phyloP scores from a whole-genome alignment of 37 sponge, comb jelly and placozoan species.

The Diacarnus erythraeanus region DNA sequence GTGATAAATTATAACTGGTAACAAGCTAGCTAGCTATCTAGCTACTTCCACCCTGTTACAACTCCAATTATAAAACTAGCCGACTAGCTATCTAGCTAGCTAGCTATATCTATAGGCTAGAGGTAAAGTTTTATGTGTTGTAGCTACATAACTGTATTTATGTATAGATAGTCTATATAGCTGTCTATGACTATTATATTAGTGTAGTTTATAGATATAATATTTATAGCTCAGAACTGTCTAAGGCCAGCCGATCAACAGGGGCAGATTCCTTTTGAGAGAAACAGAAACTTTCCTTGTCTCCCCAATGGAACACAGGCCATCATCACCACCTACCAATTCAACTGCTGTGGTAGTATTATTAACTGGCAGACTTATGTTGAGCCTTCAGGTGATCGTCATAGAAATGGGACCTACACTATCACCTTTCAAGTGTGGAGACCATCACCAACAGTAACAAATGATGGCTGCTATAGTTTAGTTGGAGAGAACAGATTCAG shows the following conservation, averaged over 20 bases:
- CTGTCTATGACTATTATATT: no score
- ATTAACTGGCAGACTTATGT: slow-evolving; percentile 32
- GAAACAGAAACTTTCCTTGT: background rate
- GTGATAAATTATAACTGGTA: no score
- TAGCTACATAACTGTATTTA: no score
- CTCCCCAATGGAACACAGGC: slow-evolving; percentile 7
- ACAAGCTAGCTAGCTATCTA: no score
- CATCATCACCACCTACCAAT: slow-evolving; percentile 29
- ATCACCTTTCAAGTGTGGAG: slow-evolving; percentile 61
- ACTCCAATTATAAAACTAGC: no score
- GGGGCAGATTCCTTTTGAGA: background rate
- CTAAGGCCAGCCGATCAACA: background rate
- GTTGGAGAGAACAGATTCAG: slow-evolving; percentile 33
- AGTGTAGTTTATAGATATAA: no score
- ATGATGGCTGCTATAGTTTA: slow-evolving; percentile 4
- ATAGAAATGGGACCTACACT: slow-evolving; percentile 3
- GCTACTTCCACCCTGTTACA: no score
- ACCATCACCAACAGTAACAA: slow-evolving; percentile 20
- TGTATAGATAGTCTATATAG: no score
- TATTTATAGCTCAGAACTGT: no score
- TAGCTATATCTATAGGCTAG: no score
- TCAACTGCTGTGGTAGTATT: slow-evolving; percentile 35
- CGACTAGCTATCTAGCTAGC: no score
- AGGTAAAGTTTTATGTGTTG: no score
- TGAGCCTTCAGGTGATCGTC: slow-evolving; percentile 18